Percentiles rank a stretch among this genome's conserved stretches.
Evolutionary conservation across 2,888 invertebrate species (phyloP).

Genomic region (Keiferia lycopersicella): DNA sequence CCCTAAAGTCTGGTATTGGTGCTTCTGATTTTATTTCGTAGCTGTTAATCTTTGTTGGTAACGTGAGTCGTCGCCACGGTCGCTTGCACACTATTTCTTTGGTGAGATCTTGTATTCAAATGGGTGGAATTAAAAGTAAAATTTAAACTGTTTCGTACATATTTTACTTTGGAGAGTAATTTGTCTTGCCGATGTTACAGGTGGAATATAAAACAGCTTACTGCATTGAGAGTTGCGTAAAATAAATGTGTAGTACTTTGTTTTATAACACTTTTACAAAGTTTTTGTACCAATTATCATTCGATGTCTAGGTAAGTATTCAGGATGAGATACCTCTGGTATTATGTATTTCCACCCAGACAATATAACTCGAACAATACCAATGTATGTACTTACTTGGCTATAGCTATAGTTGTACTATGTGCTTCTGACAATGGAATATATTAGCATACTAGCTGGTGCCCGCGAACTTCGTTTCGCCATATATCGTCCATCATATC

Average conservation of each 20-base stretch:
- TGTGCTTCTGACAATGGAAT: conserved; percentile 22
- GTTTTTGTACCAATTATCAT: background rate
- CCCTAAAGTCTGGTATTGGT: conserved; percentile 34
- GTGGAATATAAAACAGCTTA: background rate
- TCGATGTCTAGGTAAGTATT: background rate
- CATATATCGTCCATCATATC: no score
- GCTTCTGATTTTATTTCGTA: conserved; percentile 43
- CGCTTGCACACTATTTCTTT: conserved; percentile 47
- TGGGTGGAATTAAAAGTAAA: conserved; percentile 26
- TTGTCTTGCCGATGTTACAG: background rate
- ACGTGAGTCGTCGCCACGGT: conserved; percentile 43
- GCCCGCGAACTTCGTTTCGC: no score
- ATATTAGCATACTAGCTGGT: conserved; percentile 18
- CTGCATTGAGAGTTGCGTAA: background rate
- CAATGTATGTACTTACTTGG: background rate
- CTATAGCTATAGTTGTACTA: conserved; percentile 8
- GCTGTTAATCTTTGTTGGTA: conserved; percentile 51
- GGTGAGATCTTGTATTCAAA: conserved; percentile 39
- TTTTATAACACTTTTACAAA: background rate
- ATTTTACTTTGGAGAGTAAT: conserved; percentile 6
- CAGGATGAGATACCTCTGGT: background rate
- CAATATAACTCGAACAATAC: conserved; percentile 20
- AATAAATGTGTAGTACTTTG: background rate
- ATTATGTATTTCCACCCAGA: conserved; percentile 11
- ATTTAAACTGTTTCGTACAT: conserved; percentile 17